Percentiles rank a stretch among this genome's conserved stretches.
Evolutionary conservation across 2,113 vertebrate genomes (phyloP).

Genomic region (Mirza zaza): DNA sequence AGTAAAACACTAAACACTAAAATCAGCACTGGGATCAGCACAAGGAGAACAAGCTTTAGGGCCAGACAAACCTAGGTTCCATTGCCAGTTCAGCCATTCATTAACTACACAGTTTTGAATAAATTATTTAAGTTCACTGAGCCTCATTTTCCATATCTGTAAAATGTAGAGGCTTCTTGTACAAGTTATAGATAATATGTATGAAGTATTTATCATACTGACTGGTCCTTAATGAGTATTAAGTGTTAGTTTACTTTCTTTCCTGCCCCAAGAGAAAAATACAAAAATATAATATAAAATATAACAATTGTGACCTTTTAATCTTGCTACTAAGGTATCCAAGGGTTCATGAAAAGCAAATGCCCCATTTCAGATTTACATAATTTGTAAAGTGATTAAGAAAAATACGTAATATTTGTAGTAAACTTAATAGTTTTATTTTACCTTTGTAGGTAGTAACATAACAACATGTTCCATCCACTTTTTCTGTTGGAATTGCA

Average conservation of each 20-base stretch:
- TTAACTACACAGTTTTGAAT: not conserved
- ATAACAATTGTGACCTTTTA: not conserved
- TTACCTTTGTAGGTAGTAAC: conserved; percentile 91
- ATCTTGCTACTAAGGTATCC: not conserved
- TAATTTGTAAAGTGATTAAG: conserved; percentile 26
- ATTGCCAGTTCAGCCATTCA: not conserved
- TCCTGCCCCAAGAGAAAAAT: not conserved
- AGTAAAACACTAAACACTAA: not conserved
- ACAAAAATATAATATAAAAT: not conserved
- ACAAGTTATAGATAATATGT: not conserved
- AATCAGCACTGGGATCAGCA: not conserved
- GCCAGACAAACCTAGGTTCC: not conserved
- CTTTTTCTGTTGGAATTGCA: conserved; percentile 94
- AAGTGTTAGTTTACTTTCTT: not conserved
- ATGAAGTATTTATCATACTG: not conserved
- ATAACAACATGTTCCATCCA: conserved; percentile 98
- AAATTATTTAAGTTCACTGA: not conserved
- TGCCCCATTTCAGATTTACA: not conserved
- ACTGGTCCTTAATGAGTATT: not conserved
- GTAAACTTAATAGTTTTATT: not conserved
- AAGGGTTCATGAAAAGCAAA: conserved; percentile 17
- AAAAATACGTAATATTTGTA: conserved; percentile 14
- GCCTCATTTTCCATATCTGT: not conserved
- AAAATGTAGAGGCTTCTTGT: not conserved
- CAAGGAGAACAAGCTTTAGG: not conserved